Percentiles rank a stretch among this genome's conserved stretches.
Evolutionary conservation across 1,140 invertebrate species (phyloP).

Genomic region (Meteorus sp.): DNA sequence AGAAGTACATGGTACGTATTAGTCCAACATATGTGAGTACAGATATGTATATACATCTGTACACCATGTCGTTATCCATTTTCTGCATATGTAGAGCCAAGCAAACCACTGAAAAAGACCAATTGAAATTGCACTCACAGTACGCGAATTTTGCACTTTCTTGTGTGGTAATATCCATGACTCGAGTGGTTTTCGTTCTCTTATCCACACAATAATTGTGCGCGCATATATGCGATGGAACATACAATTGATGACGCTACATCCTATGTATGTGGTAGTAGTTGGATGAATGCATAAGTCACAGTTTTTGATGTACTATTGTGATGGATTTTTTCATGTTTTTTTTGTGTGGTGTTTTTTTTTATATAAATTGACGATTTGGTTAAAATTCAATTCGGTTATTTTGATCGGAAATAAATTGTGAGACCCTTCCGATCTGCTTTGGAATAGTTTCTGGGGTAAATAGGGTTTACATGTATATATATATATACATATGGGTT

Average conservation of each 20-base stretch:
- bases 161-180: conserved; percentile 11
- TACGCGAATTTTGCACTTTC: conserved; percentile 19
- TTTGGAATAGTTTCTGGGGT: conserved; percentile 17
- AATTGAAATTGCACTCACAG: conserved; percentile 16
- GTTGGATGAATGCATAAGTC: no score
- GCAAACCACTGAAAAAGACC: conserved; percentile 6
- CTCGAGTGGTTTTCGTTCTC: conserved; percentile 1
- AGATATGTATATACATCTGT: no score
- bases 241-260: neutral
- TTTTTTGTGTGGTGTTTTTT: no score
- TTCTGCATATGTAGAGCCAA: neutral
- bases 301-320: no score
- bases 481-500: neutral
- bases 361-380: neutral
- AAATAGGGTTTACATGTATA: neutral
- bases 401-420: conserved; percentile 9
- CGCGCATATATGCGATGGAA: neutral
- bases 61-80: no score
- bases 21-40: no score
- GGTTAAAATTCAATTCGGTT: neutral
- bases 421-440: conserved; percentile 5
- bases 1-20: conserved; percentile 9
- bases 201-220: neutral
- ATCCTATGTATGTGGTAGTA: no score
- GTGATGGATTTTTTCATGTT: neutral